phyloP scores from a whole-genome alignment of 1,140 invertebrate species.

The Scaptomyza montana region DNA sequence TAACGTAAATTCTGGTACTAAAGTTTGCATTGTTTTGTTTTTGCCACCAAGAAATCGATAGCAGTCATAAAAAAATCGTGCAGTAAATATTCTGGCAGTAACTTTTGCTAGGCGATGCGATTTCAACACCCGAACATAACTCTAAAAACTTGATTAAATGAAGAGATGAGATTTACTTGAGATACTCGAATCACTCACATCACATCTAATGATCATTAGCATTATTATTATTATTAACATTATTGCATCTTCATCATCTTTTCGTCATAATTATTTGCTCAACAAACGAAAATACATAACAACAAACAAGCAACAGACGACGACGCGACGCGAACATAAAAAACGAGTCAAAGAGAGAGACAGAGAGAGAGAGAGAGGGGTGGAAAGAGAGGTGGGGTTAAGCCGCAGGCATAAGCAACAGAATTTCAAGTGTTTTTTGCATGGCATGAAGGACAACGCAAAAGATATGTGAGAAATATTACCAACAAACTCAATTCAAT shows the following conservation, averaged over 20 bases:
- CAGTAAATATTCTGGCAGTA: constrained; percentile 55
- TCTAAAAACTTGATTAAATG: constrained; percentile 43
- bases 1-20: constrained; percentile 31
- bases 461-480: too few species aligned
- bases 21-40: constrained; percentile 46
- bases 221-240: constrained; percentile 25
- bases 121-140: constrained; percentile 41
- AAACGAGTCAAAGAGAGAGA: not conserved
- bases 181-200: constrained; percentile 1
- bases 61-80: constrained; percentile 58
- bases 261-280: constrained; percentile 37
- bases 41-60: constrained; percentile 56
- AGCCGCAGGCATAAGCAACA: constrained; percentile 4
- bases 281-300: constrained; percentile 6
- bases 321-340: not conserved
- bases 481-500: too few species aligned
- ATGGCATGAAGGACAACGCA: too few species aligned
- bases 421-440: not conserved
- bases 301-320: constrained; percentile 42
- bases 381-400: not conserved
- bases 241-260: constrained; percentile 40
- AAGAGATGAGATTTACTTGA: constrained; percentile 34
- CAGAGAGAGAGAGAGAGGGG: constrained; percentile 8
- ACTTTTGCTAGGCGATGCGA: constrained; percentile 15
- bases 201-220: constrained; percentile 19